These are phyloP conservation scores for Micoletzkya japonica DNA, from an alignment of 2,888 invertebrate genomes.

Conservation along the genomic window DNA sequence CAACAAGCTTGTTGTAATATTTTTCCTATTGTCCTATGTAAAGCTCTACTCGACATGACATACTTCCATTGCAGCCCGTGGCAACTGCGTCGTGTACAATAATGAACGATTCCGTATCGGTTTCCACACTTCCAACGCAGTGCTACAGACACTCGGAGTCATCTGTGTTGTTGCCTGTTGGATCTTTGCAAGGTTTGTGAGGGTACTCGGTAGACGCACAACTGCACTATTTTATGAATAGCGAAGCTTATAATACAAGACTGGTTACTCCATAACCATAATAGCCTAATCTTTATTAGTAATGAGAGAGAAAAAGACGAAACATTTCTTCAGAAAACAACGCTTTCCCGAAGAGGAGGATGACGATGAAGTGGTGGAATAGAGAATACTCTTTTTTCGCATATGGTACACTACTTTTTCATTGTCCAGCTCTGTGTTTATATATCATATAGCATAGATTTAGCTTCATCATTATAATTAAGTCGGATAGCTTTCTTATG, in stretches of 20 bases:
- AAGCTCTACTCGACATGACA: background rate
- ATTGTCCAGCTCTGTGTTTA: no score
- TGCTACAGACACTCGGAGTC: conserved; percentile 38
- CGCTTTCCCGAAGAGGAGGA: conserved; percentile 48
- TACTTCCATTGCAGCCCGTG: conserved; percentile 36
- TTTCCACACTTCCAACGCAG: conserved; percentile 49
- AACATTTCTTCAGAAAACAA: conserved; percentile 28
- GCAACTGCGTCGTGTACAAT: conserved; percentile 56
- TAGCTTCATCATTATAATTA: no score
- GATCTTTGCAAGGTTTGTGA: conserved; percentile 32
- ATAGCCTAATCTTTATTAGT: no score
- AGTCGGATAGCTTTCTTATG: no score
- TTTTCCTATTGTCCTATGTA: background rate
- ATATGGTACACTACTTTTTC: no score
- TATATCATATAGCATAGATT: no score
- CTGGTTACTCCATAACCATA: no score
- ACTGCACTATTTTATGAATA: no score
- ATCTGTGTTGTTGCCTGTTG: conserved; percentile 43
- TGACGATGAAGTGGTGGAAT: conserved; percentile 31
- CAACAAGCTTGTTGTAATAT: background rate
- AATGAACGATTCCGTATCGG: conserved; percentile 44
- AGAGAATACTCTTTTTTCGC: no score
- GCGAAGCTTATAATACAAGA: no score
- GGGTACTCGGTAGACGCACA: no score
- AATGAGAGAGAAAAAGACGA: no score